phyloP scores from a whole-genome alignment of 2,797 vertebrate genomes.

The Pitangus sulphuratus region DNA sequence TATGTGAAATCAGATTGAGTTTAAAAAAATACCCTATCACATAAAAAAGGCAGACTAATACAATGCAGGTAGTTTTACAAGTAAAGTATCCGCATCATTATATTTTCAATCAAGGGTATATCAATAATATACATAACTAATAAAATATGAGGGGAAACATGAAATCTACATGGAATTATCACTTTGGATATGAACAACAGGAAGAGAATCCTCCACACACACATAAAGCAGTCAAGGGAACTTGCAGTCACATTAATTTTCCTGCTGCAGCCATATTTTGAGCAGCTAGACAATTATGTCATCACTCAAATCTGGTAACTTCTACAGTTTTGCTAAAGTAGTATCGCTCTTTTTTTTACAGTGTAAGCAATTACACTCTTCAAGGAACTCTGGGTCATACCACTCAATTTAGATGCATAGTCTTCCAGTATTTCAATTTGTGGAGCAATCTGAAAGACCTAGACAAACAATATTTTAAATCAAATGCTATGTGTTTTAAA shows the following conservation, averaged over 20 bases:
- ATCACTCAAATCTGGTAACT: background rate
- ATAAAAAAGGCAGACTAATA: background rate
- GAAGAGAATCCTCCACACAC: background rate
- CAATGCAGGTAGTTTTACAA: background rate
- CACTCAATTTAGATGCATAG: too few species aligned
- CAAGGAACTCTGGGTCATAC: too few species aligned
- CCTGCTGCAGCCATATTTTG: background rate
- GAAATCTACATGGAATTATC: background rate
- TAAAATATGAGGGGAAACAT: background rate
- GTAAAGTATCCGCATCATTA: background rate
- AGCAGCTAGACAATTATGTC: background rate
- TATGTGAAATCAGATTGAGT: background rate
- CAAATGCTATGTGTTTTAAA: background rate
- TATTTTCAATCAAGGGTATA: background rate
- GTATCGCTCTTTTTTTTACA: too few species aligned
- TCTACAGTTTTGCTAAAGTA: background rate
- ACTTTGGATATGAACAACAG: background rate
- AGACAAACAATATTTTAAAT: background rate
- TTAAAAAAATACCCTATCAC: background rate
- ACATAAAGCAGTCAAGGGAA: background rate
- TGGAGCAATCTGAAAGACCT: background rate
- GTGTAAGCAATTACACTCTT: too few species aligned
- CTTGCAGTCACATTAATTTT: background rate
- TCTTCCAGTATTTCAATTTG: background rate
- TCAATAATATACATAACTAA: background rate